Evolutionary conservation across 1,140 invertebrate species (phyloP), one percentile per base, ranked within the genome.

Genomic region (Lepeophtheirus salmonis): DNA sequence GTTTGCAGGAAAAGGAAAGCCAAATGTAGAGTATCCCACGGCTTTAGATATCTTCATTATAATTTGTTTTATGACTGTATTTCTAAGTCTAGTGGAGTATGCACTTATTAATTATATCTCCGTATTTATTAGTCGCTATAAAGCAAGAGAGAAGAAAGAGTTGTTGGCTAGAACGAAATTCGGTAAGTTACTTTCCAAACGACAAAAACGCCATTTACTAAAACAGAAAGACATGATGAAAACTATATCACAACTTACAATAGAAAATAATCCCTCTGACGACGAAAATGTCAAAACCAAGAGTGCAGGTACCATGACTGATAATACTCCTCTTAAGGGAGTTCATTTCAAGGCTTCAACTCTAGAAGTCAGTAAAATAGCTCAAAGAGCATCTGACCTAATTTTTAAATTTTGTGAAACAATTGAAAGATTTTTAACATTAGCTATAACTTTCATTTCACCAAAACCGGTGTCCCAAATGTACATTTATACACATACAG

Each of bases 41-140:
- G 77, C 77, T 0, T 65, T 80, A 3, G 78, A 80, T 65, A 75
- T 77, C 67, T 80, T 76, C 67, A 71, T 79, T 53, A 74, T 78
- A 55, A 68, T 78, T 18, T 79, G 77, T 64, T 76, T 79, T 64
- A 67, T 76, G 16, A 79, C 76, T 65, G 75, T 77, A 50, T 77
- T 79, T 65, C 74, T 74, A 1, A 75, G 77, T 2, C 72, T 79
- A 66, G 69, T 78, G 3, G 77, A 80, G 66, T 80, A 77, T 64
- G 77, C 77, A 0, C 70, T 71, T 53, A 77, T 79, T 58, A 78
- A 79, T 66, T 79, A 77, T 67, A 53, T 61, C 16, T 16, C 21
- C 14, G 21, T 54, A 3, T 53, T 17, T 48, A 56, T 61, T n/a
- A 52, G 25, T 13, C 16, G 59, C 14, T 50, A 56, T 20, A 61